Percentiles rank a stretch among this genome's conserved stretches.
Conservation (phyloP, 2,888 invertebrate genomes). For the Epinotia brunnichana region DNA sequence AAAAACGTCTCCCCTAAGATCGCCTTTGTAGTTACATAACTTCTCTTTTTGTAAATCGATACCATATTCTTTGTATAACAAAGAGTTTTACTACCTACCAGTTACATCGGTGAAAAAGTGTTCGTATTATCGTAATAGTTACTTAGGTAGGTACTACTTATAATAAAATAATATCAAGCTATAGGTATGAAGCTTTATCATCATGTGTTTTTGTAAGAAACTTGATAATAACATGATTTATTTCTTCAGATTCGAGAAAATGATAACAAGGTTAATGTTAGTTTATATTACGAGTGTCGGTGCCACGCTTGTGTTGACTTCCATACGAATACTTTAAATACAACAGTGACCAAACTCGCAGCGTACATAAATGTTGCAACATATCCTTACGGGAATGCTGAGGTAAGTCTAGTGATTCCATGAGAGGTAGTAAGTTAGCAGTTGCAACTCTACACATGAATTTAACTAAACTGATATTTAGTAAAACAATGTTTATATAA, state of each 20-base stretch:
- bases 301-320: constrained; percentile 53
- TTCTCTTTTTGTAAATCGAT: no score
- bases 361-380: constrained; percentile 80
- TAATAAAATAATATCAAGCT: no score
- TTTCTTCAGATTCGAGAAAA: constrained; percentile 6
- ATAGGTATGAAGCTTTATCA: background rate
- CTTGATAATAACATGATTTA: background rate
- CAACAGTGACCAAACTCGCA: constrained; percentile 74
- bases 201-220: background rate
- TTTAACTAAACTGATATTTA: no score
- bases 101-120: no score
- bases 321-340: constrained; percentile 45
- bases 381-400: constrained; percentile 92
- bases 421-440: background rate
- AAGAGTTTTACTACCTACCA: no score
- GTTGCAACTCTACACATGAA: no score
- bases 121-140: no score
- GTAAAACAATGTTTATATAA: no score
- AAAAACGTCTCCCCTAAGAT: no score
- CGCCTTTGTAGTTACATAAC: no score
- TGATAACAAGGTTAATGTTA: constrained; percentile 36
- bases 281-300: constrained; percentile 57
- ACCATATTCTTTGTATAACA: no score
- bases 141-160: no score
- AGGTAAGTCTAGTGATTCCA: constrained; percentile 76